Base-by-base conservation (phyloP, 2,888 invertebrate genomes). In the Phlogophora meticulosa region DNA sequence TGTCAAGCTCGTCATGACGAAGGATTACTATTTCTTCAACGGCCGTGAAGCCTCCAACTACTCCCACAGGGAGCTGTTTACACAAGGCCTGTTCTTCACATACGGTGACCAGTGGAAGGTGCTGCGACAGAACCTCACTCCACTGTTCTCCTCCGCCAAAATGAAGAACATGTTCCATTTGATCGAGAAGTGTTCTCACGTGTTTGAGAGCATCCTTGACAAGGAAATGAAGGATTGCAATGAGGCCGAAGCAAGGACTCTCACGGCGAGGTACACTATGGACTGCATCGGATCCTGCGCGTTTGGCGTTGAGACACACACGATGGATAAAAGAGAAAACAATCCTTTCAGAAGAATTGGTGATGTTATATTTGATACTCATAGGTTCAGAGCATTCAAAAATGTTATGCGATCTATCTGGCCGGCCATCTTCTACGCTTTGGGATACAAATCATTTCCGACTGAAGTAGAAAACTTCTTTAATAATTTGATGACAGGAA, bases 141-240 rank as follows among this genome's bases (percentile, higher is more conserved):
- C 91, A 0, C 58, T 93, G 0, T 94, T 93, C 73, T 88, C 94
- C 0, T 87, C 91, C 0, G 81, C 89, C 0, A 94, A 93, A 75
- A 91, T 93, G 87, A 93, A 88, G 68, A 91, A 86, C 17, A 94
- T 94, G 94, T 94, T 93, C 56, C 80, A 88, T 65, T 72, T 93
- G 11, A 88, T 93, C 7, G 84, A 87, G 53, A 85, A 87, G 9
- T 90, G 90, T 55, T 64, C 86, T 0, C 57, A 76, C 11, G 74
- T 72, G 0, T 87, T 92, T 4, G 92, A 93, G 45, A 79, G 72
- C 0, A 67, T 90, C 57, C 76, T 93, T 0, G 86, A 87, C 17
- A 71, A 85, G 7, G 85, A 87, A 55, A 63, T 74, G 3, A 66
- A 73, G 15, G 46, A 34, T 4, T 72, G 72, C 0, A 74, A 82